Evolutionary conservation across 1,140 invertebrate genomes (phyloP).

Genomic region (Thaumatotibia leucotreta): DNA sequence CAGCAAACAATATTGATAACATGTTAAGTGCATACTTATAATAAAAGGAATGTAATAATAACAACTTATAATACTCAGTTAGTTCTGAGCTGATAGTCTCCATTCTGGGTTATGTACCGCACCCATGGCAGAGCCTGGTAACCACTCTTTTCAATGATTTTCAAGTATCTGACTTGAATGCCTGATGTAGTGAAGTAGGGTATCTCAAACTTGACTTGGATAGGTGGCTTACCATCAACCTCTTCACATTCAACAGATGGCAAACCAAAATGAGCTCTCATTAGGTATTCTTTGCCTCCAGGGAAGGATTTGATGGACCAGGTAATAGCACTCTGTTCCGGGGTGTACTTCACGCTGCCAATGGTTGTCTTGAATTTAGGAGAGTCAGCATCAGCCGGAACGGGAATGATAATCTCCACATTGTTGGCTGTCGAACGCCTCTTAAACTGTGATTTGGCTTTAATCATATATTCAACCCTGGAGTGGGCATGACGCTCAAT

Average conservation of each 20-base stretch:
- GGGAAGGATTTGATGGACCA: constrained; percentile 99
- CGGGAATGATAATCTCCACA: constrained; percentile 99
- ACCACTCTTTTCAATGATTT: constrained; percentile 99
- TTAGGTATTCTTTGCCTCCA: constrained; percentile 99
- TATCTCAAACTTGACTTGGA: constrained; percentile 99
- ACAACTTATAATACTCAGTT: constrained; percentile 79
- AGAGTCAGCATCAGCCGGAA: constrained; percentile 98
- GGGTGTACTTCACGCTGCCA: constrained; percentile 98
- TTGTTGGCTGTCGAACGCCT: constrained; percentile 98
- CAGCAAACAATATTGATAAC: constrained; percentile 21
- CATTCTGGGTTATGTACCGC: constrained; percentile 99
- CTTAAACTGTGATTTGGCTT: constrained; percentile 99
- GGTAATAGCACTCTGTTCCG: constrained; percentile 97
- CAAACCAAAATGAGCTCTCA: constrained; percentile 99
- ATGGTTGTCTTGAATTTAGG: constrained; percentile 99
- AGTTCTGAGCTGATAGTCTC: constrained; percentile 98
- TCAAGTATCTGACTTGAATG: constrained; percentile 98
- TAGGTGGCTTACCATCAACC: constrained; percentile 97
- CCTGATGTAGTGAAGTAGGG: constrained; percentile 99
- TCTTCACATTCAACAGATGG: constrained; percentile 98
- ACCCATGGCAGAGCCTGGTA: constrained; percentile 99
- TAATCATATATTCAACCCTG: constrained; percentile 99
- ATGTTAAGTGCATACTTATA: constrained; percentile 35
- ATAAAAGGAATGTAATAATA: constrained; percentile 51
- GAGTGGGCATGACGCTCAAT: constrained; percentile 99